Base-by-base conservation (phyloP, 2,888 invertebrate genomes). In the Plebejus anna region DNA sequence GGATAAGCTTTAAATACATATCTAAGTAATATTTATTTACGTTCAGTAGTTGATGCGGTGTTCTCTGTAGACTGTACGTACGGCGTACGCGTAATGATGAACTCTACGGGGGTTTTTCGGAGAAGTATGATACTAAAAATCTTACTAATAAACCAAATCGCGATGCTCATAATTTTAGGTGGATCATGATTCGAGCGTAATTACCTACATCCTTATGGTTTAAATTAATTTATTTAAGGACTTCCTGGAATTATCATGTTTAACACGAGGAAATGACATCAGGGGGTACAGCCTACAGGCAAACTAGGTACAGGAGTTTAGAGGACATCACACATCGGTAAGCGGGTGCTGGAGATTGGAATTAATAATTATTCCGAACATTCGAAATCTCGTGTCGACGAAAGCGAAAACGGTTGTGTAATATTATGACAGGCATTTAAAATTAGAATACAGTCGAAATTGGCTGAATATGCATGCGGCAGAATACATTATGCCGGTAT, bases 351-450 rank as follows among this genome's bases (percentile, higher is more conserved):
- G 61, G 9, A 28, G 0, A 22, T 22, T 22, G 22, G 22, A 22
- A 22, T 22, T 22, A 22, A 22, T 22, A 61, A 28, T 22, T 11
- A 61, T 61, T 61, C 28, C 1, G 61, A 61, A 28, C 28, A 61
- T 28, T 61, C 28, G 61, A 66, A 66, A 66, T 66, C 4, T 55
- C 55, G 16, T 55, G 11, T 55, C 13, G 11, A 32, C 66, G 66
- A 66, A 66, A 66, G 66, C 66, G 66, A 66, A 66, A 66, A 66
- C 66, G 13, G 36, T 66, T 66, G 66, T 66, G 32, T 66, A 66
- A 66, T 66, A 66, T 66, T 66, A 66, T 66, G 66, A 13, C 32
- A 36, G 32, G 32, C 6, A 32, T 66, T 66, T 66, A 32, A 66
- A 66, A 66, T 66, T 66, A 66, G 13, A 66, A 66, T 66, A 66